These are phyloP conservation scores for Euphydryas editha DNA, from an alignment of 2,888 invertebrate genomes.

Conservation along the genomic window DNA sequence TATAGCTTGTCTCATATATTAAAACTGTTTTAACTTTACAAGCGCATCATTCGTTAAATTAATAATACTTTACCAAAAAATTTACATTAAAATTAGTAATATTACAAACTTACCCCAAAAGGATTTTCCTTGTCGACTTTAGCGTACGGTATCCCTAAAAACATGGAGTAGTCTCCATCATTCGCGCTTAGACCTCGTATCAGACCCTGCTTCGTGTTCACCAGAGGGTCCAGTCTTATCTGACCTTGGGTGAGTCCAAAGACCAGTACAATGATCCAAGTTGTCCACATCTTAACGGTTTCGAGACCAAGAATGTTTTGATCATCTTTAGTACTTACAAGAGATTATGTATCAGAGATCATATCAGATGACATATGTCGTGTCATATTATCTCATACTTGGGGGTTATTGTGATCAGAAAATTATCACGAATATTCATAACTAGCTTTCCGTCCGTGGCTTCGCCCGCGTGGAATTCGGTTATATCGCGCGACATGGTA, in stretches of 20 bases:
- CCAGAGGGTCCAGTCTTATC: constrained; percentile 50
- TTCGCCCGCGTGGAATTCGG: too few species aligned
- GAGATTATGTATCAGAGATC: too few species aligned
- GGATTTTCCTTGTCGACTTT: constrained; percentile 58
- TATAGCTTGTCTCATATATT: too few species aligned
- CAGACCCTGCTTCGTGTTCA: constrained; percentile 51
- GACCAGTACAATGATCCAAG: not conserved
- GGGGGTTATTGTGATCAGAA: too few species aligned
- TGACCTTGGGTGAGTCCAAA: constrained; percentile 9
- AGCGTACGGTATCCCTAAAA: constrained; percentile 67
- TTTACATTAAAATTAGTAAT: not conserved
- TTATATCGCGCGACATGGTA: too few species aligned
- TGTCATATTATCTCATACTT: too few species aligned
- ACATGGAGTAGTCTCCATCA: constrained; percentile 57
- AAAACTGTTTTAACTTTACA: too few species aligned
- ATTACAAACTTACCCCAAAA: constrained; percentile 60
- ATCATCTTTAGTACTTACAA: not conserved
- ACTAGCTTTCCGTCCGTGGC: too few species aligned
- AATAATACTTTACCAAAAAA: too few species aligned
- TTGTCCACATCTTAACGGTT: constrained; percentile 17
- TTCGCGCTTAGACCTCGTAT: constrained; percentile 52
- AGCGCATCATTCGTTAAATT: too few species aligned
- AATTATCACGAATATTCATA: too few species aligned
- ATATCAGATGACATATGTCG: too few species aligned
- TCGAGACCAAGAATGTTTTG: not conserved